Evolutionary conservation across 2,888 invertebrate species (phyloP).

Genomic region (Escarpia spicata): DNA sequence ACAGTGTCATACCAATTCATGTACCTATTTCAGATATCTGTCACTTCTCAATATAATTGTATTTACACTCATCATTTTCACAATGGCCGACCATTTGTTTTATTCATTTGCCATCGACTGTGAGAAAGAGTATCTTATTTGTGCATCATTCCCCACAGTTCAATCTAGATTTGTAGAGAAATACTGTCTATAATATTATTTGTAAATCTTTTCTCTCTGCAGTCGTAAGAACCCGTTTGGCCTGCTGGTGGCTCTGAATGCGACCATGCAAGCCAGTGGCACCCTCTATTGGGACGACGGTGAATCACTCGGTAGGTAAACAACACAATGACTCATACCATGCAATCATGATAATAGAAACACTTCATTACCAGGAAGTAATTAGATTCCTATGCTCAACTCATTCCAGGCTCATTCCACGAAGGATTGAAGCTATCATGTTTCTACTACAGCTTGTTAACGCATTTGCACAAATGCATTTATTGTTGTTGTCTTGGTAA

Average conservation of each 20-base stretch:
- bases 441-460: no score
- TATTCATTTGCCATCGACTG: not conserved
- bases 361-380: not conserved
- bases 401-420: no score
- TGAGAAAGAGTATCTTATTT: not conserved
- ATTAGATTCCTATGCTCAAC: not conserved
- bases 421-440: no score
- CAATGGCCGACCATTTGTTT: not conserved
- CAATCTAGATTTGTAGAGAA: not conserved
- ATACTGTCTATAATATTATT: not conserved
- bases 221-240: constrained; percentile 68
- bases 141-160: not conserved
- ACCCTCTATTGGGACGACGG: constrained; percentile 85
- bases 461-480: not conserved
- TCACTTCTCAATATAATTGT: not conserved
- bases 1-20: no score
- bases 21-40: not conserved
- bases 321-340: not conserved
- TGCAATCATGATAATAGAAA: not conserved
- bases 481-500: not conserved
- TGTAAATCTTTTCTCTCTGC: constrained; percentile 14
- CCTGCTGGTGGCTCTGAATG: constrained; percentile 73
- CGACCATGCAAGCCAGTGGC: constrained; percentile 70
- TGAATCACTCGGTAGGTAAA: constrained; percentile 69
- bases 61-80: not conserved